Base-by-base conservation (phyloP, 2,113 vertebrate genomes). In the Lepus americanus region DNA sequence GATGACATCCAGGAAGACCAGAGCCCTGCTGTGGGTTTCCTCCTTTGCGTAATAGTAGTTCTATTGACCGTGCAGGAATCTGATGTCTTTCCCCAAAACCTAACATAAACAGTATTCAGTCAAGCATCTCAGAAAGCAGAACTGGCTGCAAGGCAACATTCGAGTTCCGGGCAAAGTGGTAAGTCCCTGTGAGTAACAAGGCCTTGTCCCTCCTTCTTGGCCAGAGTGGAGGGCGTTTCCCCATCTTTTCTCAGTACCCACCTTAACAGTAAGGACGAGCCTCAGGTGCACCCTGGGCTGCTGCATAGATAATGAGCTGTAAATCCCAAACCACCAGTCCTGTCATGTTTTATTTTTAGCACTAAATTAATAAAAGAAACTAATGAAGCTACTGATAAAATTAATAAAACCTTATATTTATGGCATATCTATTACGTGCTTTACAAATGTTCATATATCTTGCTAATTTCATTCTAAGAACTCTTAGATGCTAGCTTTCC, bases 101-200 rank as follows among this genome's bases (percentile, higher is more conserved):
- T 29, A 17, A 64, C n/a, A 25, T 31, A 66, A 55, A 29, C 31
- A 33, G 44, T 36, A 22, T 11, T 39, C 59, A 61, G 49, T 27
- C 85, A 29, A 5, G 20, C 70, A 27, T 67, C 85, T 64, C 44
- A 33, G 69, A 67, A 92, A 96, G 66, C 79, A 83, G 89, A 89
- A 93, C 83, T 90, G 74, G n/a, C 9, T 74, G 22, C 70, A 51
- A 3, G 25, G 72, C 61, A 23, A 33, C 49, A 86, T 33, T 5
- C 51, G n/a, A 80, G 72, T 51, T 91, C 49, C 84, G 53, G 89
- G 61, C 92, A 39, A 67, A 84, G 44, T 0, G 19, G 20, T 53
- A 64, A 78, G 67, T 95, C 79, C 91, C 92, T 31, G 0, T 51
- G 70, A 86, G 84, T 82, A 80, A 80, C 3, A 31, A 13, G 64